Base-by-base conservation (phyloP, 2,113 vertebrate species). In the Benitochromis conjunctus region DNA sequence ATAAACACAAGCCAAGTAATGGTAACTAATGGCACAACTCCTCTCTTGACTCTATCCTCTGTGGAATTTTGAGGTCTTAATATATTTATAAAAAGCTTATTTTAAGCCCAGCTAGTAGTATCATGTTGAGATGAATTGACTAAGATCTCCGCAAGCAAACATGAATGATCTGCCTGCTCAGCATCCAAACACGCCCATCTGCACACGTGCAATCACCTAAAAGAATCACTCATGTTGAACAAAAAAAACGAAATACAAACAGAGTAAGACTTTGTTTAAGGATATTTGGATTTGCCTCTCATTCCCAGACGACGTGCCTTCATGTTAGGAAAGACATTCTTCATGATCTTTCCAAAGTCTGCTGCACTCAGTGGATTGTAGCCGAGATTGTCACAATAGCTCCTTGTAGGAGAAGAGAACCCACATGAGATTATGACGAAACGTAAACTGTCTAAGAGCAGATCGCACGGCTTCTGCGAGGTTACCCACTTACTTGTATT, bases 291-390 rank as follows among this genome's bases (percentile, higher is more conserved):
- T 98, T 99, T 99, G 18, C 95, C 95, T 96, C 99, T 98, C 93
- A 99, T 99, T 95, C 99, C 99, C 92, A 99, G 96, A 80, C 99
- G 98, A 88, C 99, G 98, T 69, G 99, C 99, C 96, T 99, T 99
- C 99, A 99, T 99, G 94, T 99, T 99, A 53, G 99, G 99, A 97
- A 99, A 99, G 90, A 99, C 98, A 58, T 99, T 99, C 95, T 99
- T 99, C 99, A 99, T 99, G 89, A 99, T 99, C 96, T 99, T 99
- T 88, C 99, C 99, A 92, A 99, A 99, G 95, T 99, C 99, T 95
- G 99, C 99, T 94, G 99, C 98, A 95, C 99, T 99, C 96, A 99
- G 96, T 88, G 98, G 97, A 95, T 99, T 98, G 95, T 99, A 99
- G 95, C 98, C 98, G 79, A 99, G 98, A 99, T 99, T 99, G 98